Evolutionary conservation across 2,113 vertebrate genomes (phyloP).

Genomic region (Edolisoma coerulescens): DNA sequence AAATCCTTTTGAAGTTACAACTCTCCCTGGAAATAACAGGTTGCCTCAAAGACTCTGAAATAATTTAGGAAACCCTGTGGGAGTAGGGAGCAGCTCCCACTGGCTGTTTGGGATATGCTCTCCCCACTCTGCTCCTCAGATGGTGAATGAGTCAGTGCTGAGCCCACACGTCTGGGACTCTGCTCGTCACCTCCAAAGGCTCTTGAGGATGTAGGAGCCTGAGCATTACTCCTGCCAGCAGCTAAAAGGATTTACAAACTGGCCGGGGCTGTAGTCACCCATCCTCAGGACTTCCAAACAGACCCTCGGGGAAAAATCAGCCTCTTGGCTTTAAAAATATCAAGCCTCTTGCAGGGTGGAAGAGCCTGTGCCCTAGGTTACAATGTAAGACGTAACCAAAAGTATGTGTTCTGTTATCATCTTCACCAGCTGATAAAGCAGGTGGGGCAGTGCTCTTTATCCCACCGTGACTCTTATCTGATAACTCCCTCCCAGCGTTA

Average conservation of each 20-base stretch:
- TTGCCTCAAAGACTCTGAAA: constrained; percentile 11
- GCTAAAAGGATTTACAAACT: background rate
- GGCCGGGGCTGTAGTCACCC: background rate
- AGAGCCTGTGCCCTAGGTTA: background rate
- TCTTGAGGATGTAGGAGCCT: background rate
- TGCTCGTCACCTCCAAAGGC: background rate
- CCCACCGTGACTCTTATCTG: background rate
- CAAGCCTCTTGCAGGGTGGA: background rate
- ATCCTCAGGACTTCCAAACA: background rate
- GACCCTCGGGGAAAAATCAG: background rate
- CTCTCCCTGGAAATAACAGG: background rate
- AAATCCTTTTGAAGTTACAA: background rate
- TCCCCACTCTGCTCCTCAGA: constrained; percentile 18
- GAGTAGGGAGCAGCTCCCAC: constrained; percentile 36
- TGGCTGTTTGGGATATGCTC: background rate
- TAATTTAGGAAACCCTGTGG: constrained; percentile 44
- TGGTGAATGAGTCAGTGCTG: constrained; percentile 48
- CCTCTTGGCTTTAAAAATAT: background rate
- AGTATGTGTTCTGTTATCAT: too few species aligned
- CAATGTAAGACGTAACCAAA: background rate
- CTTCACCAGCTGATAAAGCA: background rate
- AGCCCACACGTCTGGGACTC: constrained; percentile 57
- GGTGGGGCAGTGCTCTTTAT: background rate
- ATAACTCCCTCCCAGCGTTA: background rate
- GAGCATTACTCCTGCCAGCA: background rate